Conservation (phyloP, 2,888 invertebrate species). For the Protodeltote pygarga region DNA sequence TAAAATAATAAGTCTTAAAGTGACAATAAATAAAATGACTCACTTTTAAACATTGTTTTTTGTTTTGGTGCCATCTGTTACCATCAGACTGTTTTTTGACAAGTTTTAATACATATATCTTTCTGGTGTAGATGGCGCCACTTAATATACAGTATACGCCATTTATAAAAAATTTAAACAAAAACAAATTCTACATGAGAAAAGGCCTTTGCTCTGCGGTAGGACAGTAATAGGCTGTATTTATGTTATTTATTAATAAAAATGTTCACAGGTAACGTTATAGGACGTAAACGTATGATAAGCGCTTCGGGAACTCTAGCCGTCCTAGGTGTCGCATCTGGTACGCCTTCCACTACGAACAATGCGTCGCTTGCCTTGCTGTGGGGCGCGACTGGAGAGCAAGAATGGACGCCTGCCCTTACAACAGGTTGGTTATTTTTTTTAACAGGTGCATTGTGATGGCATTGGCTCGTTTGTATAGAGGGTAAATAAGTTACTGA, state of each 20-base stretch:
- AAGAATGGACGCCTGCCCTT: constrained; percentile 98
- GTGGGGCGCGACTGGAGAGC: constrained; percentile 98
- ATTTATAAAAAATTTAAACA: too few relatives aligned
- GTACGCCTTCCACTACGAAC: constrained; percentile 74
- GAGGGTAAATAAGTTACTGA: constrained; percentile 5
- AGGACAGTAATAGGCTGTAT: too few relatives aligned
- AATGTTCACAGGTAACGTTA: constrained; percentile 73
- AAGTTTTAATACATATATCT: not conserved
- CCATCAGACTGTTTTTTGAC: not conserved
- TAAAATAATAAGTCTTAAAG: too few relatives aligned
- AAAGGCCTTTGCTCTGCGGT: too few relatives aligned
- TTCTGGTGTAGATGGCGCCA: not conserved
- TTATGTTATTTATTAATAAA: too few relatives aligned
- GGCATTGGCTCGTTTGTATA: constrained; percentile 15
- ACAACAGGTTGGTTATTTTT: constrained; percentile 91
- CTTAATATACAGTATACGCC: too few relatives aligned
- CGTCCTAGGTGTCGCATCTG: constrained; percentile 52
- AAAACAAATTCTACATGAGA: too few relatives aligned
- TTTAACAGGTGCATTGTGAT: constrained; percentile 2
- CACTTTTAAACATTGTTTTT: not conserved
- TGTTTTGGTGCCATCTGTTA: not conserved
- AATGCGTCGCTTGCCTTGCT: constrained; percentile 89
- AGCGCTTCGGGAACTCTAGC: constrained; percentile 72
- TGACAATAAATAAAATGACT: not conserved
- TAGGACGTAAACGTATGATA: constrained; percentile 78